Evolutionary conservation across 2,888 invertebrate genomes (phyloP), one percentile per base, ranked within the genome.

Genomic region (Diaprepes abbreviatus): DNA sequence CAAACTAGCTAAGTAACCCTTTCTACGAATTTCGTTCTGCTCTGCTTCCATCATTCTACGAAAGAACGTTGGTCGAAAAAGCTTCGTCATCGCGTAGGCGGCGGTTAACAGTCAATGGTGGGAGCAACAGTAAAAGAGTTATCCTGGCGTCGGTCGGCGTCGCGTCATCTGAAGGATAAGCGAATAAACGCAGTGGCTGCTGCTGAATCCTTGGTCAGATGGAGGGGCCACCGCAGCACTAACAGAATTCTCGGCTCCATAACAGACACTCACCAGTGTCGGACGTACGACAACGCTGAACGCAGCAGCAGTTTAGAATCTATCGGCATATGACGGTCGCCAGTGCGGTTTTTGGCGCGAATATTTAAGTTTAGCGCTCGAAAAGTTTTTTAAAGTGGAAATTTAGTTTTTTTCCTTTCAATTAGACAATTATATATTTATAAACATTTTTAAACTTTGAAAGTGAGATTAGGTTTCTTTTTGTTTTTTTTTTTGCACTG

Each of bases 231-330:
- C 60, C 57, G 64, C 63, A 45, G 40, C 60, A 55, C 66, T 66
- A 52, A 66, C 64, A 65, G 65, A 71, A 65, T 64, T 65, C 59
- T 65, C 60, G 70, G 38, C 71, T 65, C 45, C 71, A 55, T 54
- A 64, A 67, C 54, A 52, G 54, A 64, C 64, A 60, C 57, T 62
- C 54, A 62, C 66, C 73, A 73, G 73, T 73, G 66, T 67, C 70
- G 70, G 66, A 67, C 45, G 60, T 65, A 66, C 74, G 59, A 66
- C 58, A 52, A 63, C 70, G 70, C 28, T 52, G 73, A 65, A 72
- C 62, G 66, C 62, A 64, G 67, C 62, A 48, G 36, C 50, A 33
- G 9, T 19, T 54, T 52, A 24, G 52, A 45, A 45, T 24, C 12
- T 28, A 40, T 43, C 54, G 38, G 43, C 36, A 38, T 19, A 59